These are phyloP conservation scores for Ascaphus truei DNA, from an alignment of 2,113 vertebrate species.

Conservation along the genomic window DNA sequence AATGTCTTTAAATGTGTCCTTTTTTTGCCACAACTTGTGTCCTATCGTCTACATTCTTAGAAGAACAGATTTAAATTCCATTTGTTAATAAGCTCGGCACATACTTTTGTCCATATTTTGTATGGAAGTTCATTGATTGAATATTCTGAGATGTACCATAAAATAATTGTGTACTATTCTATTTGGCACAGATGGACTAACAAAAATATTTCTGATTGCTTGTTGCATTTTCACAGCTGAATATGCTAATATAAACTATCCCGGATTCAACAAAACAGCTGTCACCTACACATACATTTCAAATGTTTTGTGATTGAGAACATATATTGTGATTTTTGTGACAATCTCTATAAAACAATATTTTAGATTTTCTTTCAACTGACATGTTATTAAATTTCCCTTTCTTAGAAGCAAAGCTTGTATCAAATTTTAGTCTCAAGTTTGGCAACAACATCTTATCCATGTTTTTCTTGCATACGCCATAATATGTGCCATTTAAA, in stretches of 20 bases:
- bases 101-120: slow-evolving; percentile 18
- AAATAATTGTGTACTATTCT: slow-evolving; percentile 69
- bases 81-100: too few species aligned
- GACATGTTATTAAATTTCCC: slow-evolving; percentile 22
- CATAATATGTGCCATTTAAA: background rate
- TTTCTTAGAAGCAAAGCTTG: background rate
- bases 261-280: slow-evolving; percentile 51
- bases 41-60: too few species aligned
- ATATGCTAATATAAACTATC: slow-evolving; percentile 58
- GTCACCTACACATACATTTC: slow-evolving; percentile 31
- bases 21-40: too few species aligned
- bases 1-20: too few species aligned
- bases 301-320: slow-evolving; percentile 12
- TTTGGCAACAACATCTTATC: background rate
- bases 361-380: slow-evolving; percentile 27
- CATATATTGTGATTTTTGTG: slow-evolving; percentile 24
- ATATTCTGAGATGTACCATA: slow-evolving; percentile 53
- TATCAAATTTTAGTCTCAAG: background rate
- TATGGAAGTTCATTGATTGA: slow-evolving; percentile 49
- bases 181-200: slow-evolving; percentile 68
- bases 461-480: background rate
- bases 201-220: slow-evolving; percentile 61
- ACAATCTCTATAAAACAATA: slow-evolving; percentile 23
- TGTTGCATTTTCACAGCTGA: slow-evolving; percentile 60
- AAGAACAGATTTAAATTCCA: too few species aligned